These are phyloP conservation scores for Odontomyia ornata DNA, from an alignment of 2,888 invertebrate genomes.

Conservation along the genomic window DNA sequence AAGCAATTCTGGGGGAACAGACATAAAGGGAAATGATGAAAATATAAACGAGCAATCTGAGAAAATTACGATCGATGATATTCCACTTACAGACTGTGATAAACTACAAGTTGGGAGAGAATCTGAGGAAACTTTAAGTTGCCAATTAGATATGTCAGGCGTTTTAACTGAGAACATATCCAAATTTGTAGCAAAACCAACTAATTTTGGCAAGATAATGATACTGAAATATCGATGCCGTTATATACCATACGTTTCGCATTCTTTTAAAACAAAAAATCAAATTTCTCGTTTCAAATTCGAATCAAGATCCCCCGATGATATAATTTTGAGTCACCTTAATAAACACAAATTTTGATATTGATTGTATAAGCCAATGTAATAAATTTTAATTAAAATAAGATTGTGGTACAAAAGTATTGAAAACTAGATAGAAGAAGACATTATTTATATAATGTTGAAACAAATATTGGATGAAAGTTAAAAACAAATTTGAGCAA, in stretches of 20 bases:
- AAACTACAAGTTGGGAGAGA: slow-evolving; percentile 40
- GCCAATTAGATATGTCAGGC: slow-evolving; percentile 56
- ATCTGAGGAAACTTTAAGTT: slow-evolving; percentile 50
- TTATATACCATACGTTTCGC: slow-evolving; percentile 52
- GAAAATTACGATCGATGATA: slow-evolving; percentile 49
- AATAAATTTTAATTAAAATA: too few species aligned
- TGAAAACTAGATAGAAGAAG: too few species aligned
- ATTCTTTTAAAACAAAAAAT: slow-evolving; percentile 46
- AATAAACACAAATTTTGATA: slow-evolving; percentile 52
- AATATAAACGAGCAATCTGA: too few species aligned
- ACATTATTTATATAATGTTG: too few species aligned
- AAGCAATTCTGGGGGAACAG: too few species aligned
- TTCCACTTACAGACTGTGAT: slow-evolving; percentile 62
- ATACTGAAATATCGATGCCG: slow-evolving; percentile 59
- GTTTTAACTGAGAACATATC: slow-evolving; percentile 48
- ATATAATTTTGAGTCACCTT: slow-evolving; percentile 63
- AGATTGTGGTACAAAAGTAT: too few species aligned
- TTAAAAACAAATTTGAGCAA: too few species aligned
- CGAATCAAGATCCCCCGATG: slow-evolving; percentile 70
- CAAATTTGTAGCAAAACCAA: slow-evolving; percentile 53
- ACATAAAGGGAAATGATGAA: too few species aligned
- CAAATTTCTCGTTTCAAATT: slow-evolving; percentile 67
- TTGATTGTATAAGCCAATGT: background rate
- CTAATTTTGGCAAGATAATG: slow-evolving; percentile 67
- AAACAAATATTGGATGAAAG: too few species aligned